Evolutionary conservation across 2,888 invertebrate species (phyloP).

Genomic region (Pachymerium ferrugineum): DNA sequence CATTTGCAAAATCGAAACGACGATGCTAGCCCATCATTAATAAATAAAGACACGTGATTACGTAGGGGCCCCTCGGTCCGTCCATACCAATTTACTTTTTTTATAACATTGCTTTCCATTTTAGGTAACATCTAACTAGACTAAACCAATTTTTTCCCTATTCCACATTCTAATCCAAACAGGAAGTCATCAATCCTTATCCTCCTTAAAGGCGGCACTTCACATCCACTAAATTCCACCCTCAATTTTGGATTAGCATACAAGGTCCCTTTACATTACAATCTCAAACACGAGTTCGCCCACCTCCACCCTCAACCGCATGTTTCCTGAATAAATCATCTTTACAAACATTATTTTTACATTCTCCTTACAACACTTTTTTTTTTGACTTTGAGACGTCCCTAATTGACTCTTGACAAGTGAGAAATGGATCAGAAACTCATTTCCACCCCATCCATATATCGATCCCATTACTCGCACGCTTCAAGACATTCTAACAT

Average conservation of each 20-base stretch:
- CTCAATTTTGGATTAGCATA: constrained; percentile 5
- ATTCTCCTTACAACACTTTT: constrained; percentile 12
- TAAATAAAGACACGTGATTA: too few species aligned
- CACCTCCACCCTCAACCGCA: too few species aligned
- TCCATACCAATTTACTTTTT: too few species aligned
- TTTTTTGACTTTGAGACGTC: neutral
- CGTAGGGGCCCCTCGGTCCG: too few species aligned
- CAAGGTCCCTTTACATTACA: neutral
- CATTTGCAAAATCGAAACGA: too few species aligned
- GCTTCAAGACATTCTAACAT: neutral
- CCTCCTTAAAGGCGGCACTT: neutral
- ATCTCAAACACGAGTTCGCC: neutral
- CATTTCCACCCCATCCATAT: constrained; percentile 8
- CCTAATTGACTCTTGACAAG: constrained; percentile 24
- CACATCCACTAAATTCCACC: neutral
- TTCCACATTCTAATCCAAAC: neutral
- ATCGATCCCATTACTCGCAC: neutral
- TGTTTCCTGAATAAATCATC: constrained; percentile 2
- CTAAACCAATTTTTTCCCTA: neutral
- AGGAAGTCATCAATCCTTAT: neutral
- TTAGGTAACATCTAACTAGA: too few species aligned
- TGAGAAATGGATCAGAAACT: constrained; percentile 27
- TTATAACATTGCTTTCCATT: too few species aligned
- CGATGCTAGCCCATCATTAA: too few species aligned
- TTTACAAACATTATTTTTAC: neutral